These are phyloP conservation scores for Actinemys pallida DNA, from an alignment of 2,113 vertebrate genomes.

Conservation along the genomic window DNA sequence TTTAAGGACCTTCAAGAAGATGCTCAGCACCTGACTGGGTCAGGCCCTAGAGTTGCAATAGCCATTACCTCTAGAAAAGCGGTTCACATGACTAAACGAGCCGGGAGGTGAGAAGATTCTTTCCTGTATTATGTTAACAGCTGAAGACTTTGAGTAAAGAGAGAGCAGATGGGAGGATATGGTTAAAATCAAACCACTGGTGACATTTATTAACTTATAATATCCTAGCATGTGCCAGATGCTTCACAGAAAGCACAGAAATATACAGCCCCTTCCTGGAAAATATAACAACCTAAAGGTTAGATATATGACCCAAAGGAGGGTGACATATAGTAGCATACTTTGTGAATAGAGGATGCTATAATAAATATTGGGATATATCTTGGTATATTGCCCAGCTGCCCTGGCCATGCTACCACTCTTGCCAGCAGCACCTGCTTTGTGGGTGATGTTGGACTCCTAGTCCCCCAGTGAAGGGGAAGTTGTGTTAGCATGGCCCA, in stretches of 20 bases:
- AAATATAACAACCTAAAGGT: accelerated
- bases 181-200: not conserved
- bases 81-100: not conserved
- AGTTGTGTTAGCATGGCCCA: not conserved
- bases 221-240: not conserved
- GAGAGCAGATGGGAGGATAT: not conserved
- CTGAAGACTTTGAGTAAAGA: not conserved
- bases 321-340: not conserved
- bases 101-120: not conserved
- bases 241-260: not conserved
- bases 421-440: not conserved
- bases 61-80: not conserved
- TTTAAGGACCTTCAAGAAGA: not conserved
- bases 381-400: accelerated
- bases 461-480: not conserved
- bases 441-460: not conserved
- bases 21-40: not conserved
- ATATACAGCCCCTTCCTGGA: not conserved
- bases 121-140: accelerated
- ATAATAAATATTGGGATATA: not conserved
- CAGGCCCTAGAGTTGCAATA: not conserved
- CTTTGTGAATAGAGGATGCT: not conserved
- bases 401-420: accelerated
- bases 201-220: not conserved
- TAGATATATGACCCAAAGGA: not conserved